Evolutionary conservation across 2,888 invertebrate species (phyloP).

Genomic region (Tenthredo scrophulariae): DNA sequence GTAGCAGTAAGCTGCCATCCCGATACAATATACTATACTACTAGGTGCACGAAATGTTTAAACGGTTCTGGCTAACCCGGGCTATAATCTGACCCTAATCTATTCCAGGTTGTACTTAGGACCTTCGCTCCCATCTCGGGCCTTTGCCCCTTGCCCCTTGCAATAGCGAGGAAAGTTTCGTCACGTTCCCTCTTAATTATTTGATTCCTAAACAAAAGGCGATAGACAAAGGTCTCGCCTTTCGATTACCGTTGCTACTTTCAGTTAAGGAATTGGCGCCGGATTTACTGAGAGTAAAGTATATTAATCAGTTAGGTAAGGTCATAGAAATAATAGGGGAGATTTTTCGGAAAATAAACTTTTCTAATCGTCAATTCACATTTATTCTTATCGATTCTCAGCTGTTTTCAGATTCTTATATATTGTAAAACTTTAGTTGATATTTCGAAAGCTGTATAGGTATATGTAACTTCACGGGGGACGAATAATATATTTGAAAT

Average conservation of each 20-base stretch:
- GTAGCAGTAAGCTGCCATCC: slow-evolving; percentile 27
- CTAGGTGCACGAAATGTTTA: slow-evolving; percentile 44
- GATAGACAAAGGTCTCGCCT: background rate
- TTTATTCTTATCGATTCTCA: background rate
- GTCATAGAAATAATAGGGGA: background rate
- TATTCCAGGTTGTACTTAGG: slow-evolving; percentile 30
- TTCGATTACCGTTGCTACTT: slow-evolving; percentile 13
- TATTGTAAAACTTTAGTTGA: background rate
- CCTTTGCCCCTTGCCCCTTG: background rate
- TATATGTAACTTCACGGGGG: background rate
- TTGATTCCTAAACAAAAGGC: slow-evolving; percentile 33
- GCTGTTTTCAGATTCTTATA: background rate
- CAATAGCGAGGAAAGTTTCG: slow-evolving; percentile 28
- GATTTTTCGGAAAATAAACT: background rate
- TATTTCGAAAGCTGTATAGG: background rate
- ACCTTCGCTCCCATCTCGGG: slow-evolving; percentile 1
- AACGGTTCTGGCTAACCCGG: slow-evolving; percentile 23
- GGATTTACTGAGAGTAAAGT: background rate
- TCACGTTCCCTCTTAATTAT: slow-evolving; percentile 37
- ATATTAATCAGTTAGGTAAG: background rate
- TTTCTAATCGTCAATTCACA: slow-evolving; percentile 40
- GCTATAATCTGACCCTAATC: slow-evolving; percentile 48
- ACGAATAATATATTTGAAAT: slow-evolving; percentile 34
- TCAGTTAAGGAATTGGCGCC: background rate
- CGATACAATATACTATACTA: slow-evolving; percentile 42